A percentile compares a stretch with the other conserved stretches of the same genome.
phyloP scores from a whole-genome alignment of 2,113 vertebrate genomes.

The Thunnus thynnus region DNA sequence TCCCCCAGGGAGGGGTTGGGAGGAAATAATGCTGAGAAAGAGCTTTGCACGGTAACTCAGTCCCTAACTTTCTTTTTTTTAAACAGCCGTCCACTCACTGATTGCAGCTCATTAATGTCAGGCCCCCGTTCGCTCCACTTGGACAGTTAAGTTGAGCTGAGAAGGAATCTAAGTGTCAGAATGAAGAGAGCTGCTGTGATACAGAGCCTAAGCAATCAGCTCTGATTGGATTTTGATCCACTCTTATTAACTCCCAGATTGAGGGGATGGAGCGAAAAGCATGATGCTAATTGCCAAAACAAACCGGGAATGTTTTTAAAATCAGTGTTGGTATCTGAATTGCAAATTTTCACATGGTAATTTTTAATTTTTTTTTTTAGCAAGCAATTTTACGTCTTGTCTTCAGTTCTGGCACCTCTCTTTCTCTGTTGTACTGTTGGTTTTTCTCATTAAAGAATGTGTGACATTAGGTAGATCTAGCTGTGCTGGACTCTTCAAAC shows the following conservation, averaged over 20 bases:
- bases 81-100: constrained; percentile 47
- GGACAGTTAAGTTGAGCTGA: constrained; percentile 46
- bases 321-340: constrained; percentile 57
- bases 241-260: constrained; percentile 75
- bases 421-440: background rate
- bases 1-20: constrained; percentile 18
- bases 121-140: constrained; percentile 33
- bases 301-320: constrained; percentile 65
- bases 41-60: constrained; percentile 11
- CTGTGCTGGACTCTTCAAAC: background rate
- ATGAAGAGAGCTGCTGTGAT: constrained; percentile 47
- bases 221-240: constrained; percentile 78
- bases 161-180: constrained; percentile 59
- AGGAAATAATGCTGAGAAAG: constrained; percentile 37
- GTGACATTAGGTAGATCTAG: background rate
- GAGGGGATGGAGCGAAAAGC: constrained; percentile 54
- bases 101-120: constrained; percentile 72
- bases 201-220: constrained; percentile 72
- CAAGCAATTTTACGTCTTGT: constrained; percentile 34
- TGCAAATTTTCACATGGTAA: constrained; percentile 36
- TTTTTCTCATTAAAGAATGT: background rate
- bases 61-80: constrained; percentile 12
- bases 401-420: background rate
- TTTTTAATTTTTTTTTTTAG: background rate
- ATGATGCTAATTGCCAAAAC: constrained; percentile 73